Evolutionary conservation across 2,797 vertebrate species (phyloP).

Genomic region (Manis crassicaudata): DNA sequence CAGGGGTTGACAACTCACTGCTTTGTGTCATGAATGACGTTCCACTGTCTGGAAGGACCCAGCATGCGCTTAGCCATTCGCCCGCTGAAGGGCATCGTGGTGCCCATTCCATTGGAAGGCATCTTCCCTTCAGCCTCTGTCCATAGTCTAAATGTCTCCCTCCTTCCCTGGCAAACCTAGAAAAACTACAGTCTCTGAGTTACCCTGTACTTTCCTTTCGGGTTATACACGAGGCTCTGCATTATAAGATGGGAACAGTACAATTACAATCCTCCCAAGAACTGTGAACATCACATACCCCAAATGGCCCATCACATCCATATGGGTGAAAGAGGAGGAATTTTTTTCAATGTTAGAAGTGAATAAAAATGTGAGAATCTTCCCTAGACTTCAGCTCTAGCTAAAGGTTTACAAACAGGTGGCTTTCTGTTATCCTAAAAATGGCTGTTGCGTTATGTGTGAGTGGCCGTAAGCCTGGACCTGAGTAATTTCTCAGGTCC

Average conservation of each 20-base stretch:
- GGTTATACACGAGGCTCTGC: neutral
- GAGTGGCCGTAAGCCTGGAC: neutral
- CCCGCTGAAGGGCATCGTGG: rapidly evolving
- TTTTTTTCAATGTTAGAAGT: neutral
- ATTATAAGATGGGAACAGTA: too few relatives aligned
- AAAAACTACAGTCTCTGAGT: neutral
- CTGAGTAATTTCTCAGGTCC: neutral
- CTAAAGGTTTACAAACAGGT: neutral
- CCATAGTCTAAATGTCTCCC: neutral
- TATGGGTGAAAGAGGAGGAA: neutral
- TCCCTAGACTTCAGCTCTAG: neutral
- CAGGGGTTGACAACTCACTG: neutral
- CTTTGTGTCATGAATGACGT: neutral
- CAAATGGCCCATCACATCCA: too few relatives aligned
- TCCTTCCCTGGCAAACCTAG: neutral
- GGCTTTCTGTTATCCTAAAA: neutral
- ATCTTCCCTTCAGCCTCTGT: neutral
- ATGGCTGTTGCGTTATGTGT: too few relatives aligned
- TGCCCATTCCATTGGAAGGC: neutral
- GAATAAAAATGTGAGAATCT: neutral
- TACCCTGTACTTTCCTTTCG: neutral
- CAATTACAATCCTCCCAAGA: neutral
- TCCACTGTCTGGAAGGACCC: neutral
- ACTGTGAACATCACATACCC: neutral
- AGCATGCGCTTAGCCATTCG: neutral